phyloP scores from a whole-genome alignment of 2,888 invertebrate species.

The Trissoscelio sp. region DNA sequence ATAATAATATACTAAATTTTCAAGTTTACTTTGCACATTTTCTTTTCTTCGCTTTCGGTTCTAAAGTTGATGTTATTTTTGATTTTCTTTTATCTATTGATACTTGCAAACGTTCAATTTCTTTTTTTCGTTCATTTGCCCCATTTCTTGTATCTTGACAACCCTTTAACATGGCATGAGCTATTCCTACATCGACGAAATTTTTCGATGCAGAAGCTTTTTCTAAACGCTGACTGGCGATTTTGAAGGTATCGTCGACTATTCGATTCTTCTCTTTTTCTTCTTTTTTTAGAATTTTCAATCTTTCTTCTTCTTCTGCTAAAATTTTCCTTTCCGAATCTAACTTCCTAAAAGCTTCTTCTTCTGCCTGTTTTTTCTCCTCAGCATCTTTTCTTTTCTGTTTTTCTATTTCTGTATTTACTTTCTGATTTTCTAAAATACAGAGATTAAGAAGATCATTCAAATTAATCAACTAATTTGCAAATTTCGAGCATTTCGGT shows the following conservation, averaged over 20 bases:
- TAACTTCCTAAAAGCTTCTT: slow-evolving; percentile 13
- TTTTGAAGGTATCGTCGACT: slow-evolving; percentile 15
- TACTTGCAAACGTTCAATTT: slow-evolving; percentile 9
- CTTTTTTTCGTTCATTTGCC: slow-evolving; percentile 1
- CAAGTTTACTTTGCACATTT: neutral
- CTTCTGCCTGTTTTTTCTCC: slow-evolving; percentile 16
- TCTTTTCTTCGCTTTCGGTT: neutral
- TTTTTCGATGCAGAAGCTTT: slow-evolving; percentile 15
- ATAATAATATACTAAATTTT: neutral
- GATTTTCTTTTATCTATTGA: slow-evolving; percentile 2
- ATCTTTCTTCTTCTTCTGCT: slow-evolving; percentile 22
- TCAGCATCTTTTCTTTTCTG: slow-evolving; percentile 14
- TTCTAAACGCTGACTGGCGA: slow-evolving; percentile 24
- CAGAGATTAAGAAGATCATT: too few relatives aligned
- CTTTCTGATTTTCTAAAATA: slow-evolving; percentile 21
- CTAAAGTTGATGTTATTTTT: neutral
- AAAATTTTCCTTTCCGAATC: slow-evolving; percentile 20
- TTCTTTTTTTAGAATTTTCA: slow-evolving; percentile 13
- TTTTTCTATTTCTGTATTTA: slow-evolving; percentile 8
- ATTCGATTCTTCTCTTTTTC: slow-evolving; percentile 17
- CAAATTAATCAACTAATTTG: too few relatives aligned
- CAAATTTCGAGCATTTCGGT: too few relatives aligned
- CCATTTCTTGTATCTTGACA: slow-evolving; percentile 11
- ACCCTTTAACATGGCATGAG: slow-evolving; percentile 23
- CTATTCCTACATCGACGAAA: slow-evolving; percentile 27